phyloP scores from a whole-genome alignment of 2,113 vertebrate species.

The Tenebrosternarchus preto region DNA sequence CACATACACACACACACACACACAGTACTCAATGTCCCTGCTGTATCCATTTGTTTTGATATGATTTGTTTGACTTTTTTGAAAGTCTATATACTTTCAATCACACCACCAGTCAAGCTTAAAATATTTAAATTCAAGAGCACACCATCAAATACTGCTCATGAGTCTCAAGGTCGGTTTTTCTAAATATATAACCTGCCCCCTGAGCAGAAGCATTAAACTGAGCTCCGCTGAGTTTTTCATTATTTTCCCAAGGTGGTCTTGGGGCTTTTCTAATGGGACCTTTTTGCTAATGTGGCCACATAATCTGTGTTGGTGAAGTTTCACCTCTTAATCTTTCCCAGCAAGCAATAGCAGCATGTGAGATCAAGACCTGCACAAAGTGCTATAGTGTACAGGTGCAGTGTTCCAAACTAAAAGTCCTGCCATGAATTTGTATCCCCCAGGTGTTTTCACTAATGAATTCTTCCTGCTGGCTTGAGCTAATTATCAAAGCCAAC shows the following conservation, averaged over 20 bases:
- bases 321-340: not conserved
- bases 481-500: too few relatives aligned
- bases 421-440: too few relatives aligned
- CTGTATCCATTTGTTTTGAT: slow-evolving; percentile 2
- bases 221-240: slow-evolving; percentile 46
- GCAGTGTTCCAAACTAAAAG: too few relatives aligned
- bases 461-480: too few relatives aligned
- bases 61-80: not conserved
- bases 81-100: not conserved
- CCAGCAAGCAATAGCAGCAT: not conserved
- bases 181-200: slow-evolving; percentile 12
- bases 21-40: not conserved
- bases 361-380: slow-evolving; percentile 1
- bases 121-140: slow-evolving; percentile 37
- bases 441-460: too few relatives aligned
- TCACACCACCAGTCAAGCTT: slow-evolving; percentile 6
- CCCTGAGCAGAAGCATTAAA: slow-evolving; percentile 32
- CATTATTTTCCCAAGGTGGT: slow-evolving; percentile 27
- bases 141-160: slow-evolving; percentile 4
- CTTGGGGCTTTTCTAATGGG: slow-evolving; percentile 30
- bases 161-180: slow-evolving; percentile 25
- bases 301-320: slow-evolving; percentile 22
- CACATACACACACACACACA: not conserved
- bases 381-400: not conserved
- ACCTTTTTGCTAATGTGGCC: not conserved